A percentile compares a stretch with the other conserved stretches of the same genome.
These are phyloP conservation scores for Platygyra sinensis DNA, from an alignment of 64 coral and sea anemone genomes.

Conservation along the genomic window DNA sequence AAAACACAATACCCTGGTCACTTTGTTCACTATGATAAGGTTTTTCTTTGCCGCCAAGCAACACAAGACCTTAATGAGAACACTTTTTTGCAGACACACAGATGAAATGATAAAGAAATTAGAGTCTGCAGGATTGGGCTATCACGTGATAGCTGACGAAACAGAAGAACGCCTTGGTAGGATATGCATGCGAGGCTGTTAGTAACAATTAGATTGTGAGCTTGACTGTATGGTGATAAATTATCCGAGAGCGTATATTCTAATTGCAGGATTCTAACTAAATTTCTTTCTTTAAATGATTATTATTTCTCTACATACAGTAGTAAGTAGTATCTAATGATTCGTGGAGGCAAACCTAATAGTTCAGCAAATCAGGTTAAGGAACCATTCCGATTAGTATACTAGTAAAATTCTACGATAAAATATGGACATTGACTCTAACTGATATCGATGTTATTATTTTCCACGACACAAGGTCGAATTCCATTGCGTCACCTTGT, in stretches of 20 bases:
- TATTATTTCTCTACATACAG: too few relatives aligned
- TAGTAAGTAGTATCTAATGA: too few relatives aligned
- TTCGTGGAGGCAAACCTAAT: too few relatives aligned
- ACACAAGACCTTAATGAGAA: background rate
- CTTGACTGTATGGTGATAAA: too few relatives aligned
- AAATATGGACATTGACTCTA: background rate
- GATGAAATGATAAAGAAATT: slow-evolving; percentile 69
- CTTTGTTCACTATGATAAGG: background rate
- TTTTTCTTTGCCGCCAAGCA: background rate
- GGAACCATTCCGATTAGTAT: too few relatives aligned
- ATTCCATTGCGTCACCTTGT: slow-evolving; percentile 80
- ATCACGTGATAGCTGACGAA: slow-evolving; percentile 60
- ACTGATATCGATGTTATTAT: background rate
- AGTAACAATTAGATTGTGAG: too few relatives aligned
- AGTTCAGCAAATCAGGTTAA: too few relatives aligned
- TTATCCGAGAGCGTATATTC: too few relatives aligned
- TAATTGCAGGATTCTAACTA: too few relatives aligned
- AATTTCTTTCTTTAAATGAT: too few relatives aligned
- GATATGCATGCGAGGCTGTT: background rate
- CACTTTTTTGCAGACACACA: slow-evolving; percentile 36
- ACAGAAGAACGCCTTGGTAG: slow-evolving; percentile 64
- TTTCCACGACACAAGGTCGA: background rate
- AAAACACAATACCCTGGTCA: background rate
- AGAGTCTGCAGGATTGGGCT: slow-evolving; percentile 76
- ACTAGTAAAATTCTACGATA: too few relatives aligned